A percentile compares a stretch with the other conserved stretches of the same genome.
Conservation (phyloP, 2,797 vertebrate species). For the Galaxias olidus region DNA sequence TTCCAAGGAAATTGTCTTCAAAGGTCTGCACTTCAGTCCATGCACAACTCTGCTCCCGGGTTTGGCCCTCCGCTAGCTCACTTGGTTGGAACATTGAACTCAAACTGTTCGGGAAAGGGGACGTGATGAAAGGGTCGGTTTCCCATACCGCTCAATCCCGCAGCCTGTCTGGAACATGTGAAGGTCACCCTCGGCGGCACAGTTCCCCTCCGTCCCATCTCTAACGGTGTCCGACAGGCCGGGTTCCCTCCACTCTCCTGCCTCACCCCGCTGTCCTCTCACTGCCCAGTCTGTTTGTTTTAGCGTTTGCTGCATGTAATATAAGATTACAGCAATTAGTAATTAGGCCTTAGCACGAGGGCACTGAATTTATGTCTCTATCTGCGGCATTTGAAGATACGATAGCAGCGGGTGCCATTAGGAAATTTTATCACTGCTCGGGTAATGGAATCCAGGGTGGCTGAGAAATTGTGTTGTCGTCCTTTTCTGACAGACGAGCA, state of each 20-base stretch:
- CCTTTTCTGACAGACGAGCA: conserved; percentile 61
- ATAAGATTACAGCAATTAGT: conserved; percentile 74
- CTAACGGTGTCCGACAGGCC: conserved; percentile 35
- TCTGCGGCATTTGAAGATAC: conserved; percentile 52
- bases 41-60: no score
- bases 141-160: no score
- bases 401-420: conserved; percentile 62
- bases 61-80: no score
- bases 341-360: conserved; percentile 52
- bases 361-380: conserved; percentile 64
- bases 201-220: conserved; percentile 41
- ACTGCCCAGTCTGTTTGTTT: conserved; percentile 38
- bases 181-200: conserved; percentile 1
- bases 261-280: conserved; percentile 22
- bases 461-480: conserved; percentile 67
- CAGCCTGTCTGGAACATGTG: background rate
- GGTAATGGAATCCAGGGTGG: conserved; percentile 70
- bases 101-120: no score
- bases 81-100: no score
- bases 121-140: no score
- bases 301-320: conserved; percentile 55
- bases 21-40: background rate
- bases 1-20: conserved; percentile 44
- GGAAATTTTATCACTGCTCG: conserved; percentile 67
- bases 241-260: conserved; percentile 34